A percentile compares a stretch with the other conserved stretches of the same genome.
These are phyloP conservation scores for Upupa epops DNA, from an alignment of 2,113 vertebrate genomes.

Conservation along the genomic window DNA sequence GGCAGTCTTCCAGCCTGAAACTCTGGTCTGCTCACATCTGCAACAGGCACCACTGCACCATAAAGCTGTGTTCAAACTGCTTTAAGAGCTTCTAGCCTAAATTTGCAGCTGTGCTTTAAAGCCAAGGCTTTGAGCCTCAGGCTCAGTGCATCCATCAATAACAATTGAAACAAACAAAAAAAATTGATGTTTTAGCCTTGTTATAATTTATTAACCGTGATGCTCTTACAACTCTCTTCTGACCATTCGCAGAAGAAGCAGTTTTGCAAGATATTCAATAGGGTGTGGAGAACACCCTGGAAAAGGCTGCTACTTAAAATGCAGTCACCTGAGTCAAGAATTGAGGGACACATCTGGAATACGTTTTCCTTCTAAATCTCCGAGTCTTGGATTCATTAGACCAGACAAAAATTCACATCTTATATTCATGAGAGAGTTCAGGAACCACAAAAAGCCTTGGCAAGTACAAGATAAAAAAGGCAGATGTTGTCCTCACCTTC, in stretches of 20 bases:
- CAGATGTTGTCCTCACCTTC: constrained; percentile 71
- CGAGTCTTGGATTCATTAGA: constrained; percentile 70
- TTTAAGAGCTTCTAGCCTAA: not conserved
- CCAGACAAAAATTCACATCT: constrained; percentile 68
- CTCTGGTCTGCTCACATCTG: not conserved
- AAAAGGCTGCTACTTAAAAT: constrained; percentile 40
- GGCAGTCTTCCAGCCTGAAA: not conserved
- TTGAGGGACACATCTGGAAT: constrained; percentile 66
- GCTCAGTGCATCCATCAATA: constrained; percentile 11
- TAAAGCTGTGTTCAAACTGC: not conserved
- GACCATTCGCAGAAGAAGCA: not conserved
- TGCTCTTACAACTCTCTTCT: not conserved
- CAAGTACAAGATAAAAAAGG: constrained; percentile 35
- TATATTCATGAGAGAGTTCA: constrained; percentile 75
- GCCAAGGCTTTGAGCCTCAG: constrained; percentile 29
- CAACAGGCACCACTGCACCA: not conserved
- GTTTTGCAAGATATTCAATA: not conserved
- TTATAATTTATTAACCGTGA: constrained; percentile 5
- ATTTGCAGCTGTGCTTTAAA: not conserved
- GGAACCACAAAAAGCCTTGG: constrained; percentile 63
- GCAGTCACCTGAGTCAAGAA: constrained; percentile 45
- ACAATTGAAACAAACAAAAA: not conserved
- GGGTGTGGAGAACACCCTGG: not conserved
- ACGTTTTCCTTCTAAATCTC: constrained; percentile 54
- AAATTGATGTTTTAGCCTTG: constrained; percentile 8